Conservation (phyloP, 2,888 invertebrate species). For the Lottia scabra region DNA sequence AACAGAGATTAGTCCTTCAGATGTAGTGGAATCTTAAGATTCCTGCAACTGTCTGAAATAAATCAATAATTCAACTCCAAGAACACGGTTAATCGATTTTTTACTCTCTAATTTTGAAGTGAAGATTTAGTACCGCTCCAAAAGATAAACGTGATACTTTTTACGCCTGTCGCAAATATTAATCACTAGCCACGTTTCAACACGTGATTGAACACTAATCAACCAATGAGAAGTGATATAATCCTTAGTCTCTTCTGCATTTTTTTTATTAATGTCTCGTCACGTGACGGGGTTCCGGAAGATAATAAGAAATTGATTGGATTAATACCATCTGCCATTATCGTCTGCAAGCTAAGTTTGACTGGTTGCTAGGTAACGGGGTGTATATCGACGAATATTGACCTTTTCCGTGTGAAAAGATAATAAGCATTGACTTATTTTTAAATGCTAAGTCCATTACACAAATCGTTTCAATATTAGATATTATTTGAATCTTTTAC, state of each 20-base stretch:
- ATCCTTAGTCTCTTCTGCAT: neutral
- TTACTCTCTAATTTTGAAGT: too few relatives aligned
- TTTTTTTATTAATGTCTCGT: neutral
- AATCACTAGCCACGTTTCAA: neutral
- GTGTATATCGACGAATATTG: slow-evolving; percentile 1
- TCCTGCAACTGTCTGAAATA: too few relatives aligned
- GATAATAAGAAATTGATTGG: slow-evolving; percentile 7
- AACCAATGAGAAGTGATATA: neutral
- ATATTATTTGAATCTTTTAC: too few relatives aligned
- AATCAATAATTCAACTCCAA: too few relatives aligned
- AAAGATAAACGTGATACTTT: too few relatives aligned
- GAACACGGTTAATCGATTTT: too few relatives aligned
- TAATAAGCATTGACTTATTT: neutral
- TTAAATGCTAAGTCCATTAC: too few relatives aligned
- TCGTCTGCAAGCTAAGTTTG: neutral
- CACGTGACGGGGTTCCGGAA: neutral
- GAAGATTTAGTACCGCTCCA: too few relatives aligned
- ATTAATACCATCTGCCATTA: slow-evolving; percentile 1
- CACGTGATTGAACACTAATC: neutral
- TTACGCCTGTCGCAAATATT: too few relatives aligned
- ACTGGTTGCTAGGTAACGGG: neutral
- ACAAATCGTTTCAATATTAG: too few relatives aligned
- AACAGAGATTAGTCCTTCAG: too few relatives aligned
- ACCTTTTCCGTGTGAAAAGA: neutral
- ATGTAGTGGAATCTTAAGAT: too few relatives aligned